phyloP scores from a whole-genome alignment of 30 jellyfish, hydroid and myxozoan genomes.

The Catostylus mosaicus region DNA sequence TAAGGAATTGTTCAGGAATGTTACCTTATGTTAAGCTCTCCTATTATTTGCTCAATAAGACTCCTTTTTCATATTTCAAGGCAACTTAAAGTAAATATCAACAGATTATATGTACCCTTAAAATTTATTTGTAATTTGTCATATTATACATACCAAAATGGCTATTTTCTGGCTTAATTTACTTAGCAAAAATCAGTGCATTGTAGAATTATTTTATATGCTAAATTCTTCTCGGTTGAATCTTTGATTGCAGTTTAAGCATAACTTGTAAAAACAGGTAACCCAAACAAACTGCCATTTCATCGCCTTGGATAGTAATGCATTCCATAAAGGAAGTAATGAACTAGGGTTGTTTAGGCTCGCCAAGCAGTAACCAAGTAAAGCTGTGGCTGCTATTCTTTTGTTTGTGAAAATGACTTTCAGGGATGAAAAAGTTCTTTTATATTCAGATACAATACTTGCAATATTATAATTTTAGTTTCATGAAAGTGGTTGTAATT shows the following conservation, averaged over 20 bases:
- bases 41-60: neutral
- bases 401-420: too few relatives aligned
- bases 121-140: constrained; percentile 18
- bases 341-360: too few relatives aligned
- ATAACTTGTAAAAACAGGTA: neutral
- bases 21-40: neutral
- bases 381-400: too few relatives aligned
- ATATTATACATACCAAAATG: neutral
- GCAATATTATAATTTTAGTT: neutral
- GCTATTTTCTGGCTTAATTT: neutral
- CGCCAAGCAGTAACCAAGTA: too few relatives aligned
- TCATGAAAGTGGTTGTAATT: constrained; percentile 37
- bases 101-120: neutral
- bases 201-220: neutral
- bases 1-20: neutral
- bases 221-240: neutral
- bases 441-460: constrained; percentile 6
- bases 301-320: too few relatives aligned
- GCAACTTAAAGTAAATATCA: constrained; percentile 1
- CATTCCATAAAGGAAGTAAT: too few relatives aligned
- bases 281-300: too few relatives aligned
- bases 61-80: neutral
- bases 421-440: constrained; percentile 8
- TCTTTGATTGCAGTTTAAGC: neutral
- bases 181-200: neutral